Conservation (phyloP, 2,113 vertebrate genomes). For the Scopus umbretta region DNA sequence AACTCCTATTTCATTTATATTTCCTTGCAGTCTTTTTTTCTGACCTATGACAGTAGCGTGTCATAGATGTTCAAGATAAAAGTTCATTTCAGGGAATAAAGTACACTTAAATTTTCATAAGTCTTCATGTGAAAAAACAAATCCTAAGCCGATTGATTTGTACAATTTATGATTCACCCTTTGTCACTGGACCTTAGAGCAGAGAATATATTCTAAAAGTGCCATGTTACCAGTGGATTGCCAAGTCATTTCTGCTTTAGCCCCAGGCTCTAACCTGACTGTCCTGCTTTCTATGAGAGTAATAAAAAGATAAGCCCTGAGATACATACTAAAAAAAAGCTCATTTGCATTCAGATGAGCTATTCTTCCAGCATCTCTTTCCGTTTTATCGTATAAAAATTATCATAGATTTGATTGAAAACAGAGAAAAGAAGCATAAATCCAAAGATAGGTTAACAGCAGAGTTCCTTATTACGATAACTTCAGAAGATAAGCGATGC, state of each 20-base stretch:
- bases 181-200: background rate
- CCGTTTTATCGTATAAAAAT: slow-evolving; percentile 36
- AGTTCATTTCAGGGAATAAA: background rate
- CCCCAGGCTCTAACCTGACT: slow-evolving; percentile 10
- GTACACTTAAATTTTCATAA: background rate
- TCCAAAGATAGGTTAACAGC: slow-evolving; percentile 13
- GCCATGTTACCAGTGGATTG: slow-evolving; percentile 15
- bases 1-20: background rate
- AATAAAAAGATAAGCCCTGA: slow-evolving; percentile 49
- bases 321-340: background rate
- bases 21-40: background rate
- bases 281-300: background rate
- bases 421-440: background rate
- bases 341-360: slow-evolving; percentile 50
- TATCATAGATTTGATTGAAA: slow-evolving; percentile 37
- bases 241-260: slow-evolving; percentile 53
- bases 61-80: background rate
- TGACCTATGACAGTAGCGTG: background rate
- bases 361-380: background rate
- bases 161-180: slow-evolving; percentile 17
- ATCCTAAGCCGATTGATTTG: background rate
- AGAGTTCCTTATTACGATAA: background rate
- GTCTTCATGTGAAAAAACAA: background rate
- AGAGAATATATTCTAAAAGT: slow-evolving; percentile 25
- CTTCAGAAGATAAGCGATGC: background rate